Evolutionary conservation across 2,797 vertebrate species (phyloP).

Genomic region (Gymnoscopelus microlampas): DNA sequence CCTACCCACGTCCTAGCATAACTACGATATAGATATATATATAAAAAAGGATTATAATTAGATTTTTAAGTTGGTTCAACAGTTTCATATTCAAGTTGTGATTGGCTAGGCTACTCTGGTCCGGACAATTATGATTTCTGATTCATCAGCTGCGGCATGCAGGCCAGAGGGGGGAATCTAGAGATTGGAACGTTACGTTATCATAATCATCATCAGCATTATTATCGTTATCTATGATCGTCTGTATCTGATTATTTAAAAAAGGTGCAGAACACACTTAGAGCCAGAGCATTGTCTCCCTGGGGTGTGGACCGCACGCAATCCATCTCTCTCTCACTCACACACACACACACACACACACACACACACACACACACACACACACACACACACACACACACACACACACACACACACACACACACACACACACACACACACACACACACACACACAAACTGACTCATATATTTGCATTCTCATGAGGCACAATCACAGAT

Average conservation of each 20-base stretch:
- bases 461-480: no score
- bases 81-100: slow-evolving; percentile 49
- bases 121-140: slow-evolving; percentile 19
- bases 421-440: slow-evolving; percentile 10
- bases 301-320: background rate
- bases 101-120: slow-evolving; percentile 42
- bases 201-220: slow-evolving; percentile 36
- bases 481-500: background rate
- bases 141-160: slow-evolving; percentile 12
- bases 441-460: slow-evolving; percentile 21
- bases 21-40: slow-evolving; percentile 39
- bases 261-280: slow-evolving; percentile 59
- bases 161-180: slow-evolving; percentile 1
- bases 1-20: slow-evolving; percentile 40
- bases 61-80: slow-evolving; percentile 44
- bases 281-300: slow-evolving; percentile 25
- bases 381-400: slow-evolving; percentile 25
- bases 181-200: slow-evolving; percentile 26
- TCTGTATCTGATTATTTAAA: slow-evolving; percentile 40
- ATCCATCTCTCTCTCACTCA: background rate
- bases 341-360: slow-evolving; percentile 17
- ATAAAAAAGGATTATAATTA: no score
- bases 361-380: slow-evolving; percentile 30
- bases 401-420: slow-evolving; percentile 6
- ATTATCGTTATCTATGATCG: slow-evolving; percentile 16